A percentile compares a stretch with the other conserved stretches of the same genome.
Evolutionary conservation across 2,797 vertebrate genomes (phyloP).

Genomic region (Macropodus opercularis): DNA sequence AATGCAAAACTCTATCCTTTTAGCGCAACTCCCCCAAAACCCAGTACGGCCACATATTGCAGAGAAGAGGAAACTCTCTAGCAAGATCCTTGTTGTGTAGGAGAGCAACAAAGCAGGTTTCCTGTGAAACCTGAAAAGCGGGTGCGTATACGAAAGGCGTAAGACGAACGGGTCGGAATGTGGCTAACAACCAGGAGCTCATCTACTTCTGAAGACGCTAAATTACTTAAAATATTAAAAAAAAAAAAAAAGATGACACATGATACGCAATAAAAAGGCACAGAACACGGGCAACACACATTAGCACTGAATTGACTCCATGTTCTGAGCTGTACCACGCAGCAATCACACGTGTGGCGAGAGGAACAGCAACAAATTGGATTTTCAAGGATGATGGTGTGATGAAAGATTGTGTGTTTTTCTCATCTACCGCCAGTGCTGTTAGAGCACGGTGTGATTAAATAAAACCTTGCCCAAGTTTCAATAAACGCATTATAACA

Average conservation of each 20-base stretch:
- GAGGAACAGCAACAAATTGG: conserved; percentile 79
- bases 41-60: no score
- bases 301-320: conserved; percentile 51
- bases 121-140: conserved; percentile 8
- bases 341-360: conserved; percentile 66
- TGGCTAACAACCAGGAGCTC: neutral
- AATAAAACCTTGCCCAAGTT: conserved; percentile 88
- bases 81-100: neutral
- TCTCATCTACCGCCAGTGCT: conserved; percentile 84
- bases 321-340: conserved; percentile 54
- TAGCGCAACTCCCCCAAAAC: no score
- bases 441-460: conserved; percentile 81
- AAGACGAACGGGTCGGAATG: conserved; percentile 1
- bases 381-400: conserved; percentile 84
- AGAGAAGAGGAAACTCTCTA: no score
- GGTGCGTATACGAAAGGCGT: neutral
- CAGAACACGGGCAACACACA: conserved; percentile 47
- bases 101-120: conserved; percentile 3
- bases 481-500: conserved; percentile 88
- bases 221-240: conserved; percentile 48
- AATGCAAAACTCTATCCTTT: neutral
- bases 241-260: conserved; percentile 63
- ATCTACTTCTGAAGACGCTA: conserved; percentile 30
- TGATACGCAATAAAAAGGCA: conserved; percentile 31
- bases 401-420: conserved; percentile 87